Evolutionary conservation across 2,797 vertebrate genomes (phyloP), one percentile per base, ranked within the genome.

Genomic region (Neopelma chrysocephalum): DNA sequence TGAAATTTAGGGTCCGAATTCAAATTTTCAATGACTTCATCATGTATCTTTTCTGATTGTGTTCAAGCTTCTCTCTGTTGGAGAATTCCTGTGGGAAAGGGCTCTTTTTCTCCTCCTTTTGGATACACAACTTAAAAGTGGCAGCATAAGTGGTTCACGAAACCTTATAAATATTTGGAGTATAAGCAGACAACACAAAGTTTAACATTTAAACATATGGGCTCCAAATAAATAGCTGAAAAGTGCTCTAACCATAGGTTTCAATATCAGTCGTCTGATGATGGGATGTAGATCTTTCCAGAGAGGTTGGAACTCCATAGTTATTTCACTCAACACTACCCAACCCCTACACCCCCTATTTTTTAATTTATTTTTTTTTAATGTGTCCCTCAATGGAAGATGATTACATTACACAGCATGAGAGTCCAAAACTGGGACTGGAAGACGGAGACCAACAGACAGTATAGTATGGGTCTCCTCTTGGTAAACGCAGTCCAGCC

Each of bases 171-270:
- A 96, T 97, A 97, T 95, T 96, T 97, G 96, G 97, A 96, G 69
- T 75, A 89, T 62, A 96, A 96, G 94, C 94, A 98, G 96, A 88
- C 68, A 82, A 94, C 90, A 94, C 15, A 18, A 97, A 97, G 88
- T 97, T 97, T 96, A 97, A 95, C 93, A 94, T 95, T 96, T 97
- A 96, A 97, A 93, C 95, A 96, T 5, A 88, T 94, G 93, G 88
- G 82, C 89, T 97, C 95, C 93, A 97, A 96, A 97, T 89, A 96
- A 97, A 95, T 96, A 96, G 94, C 86, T 96, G 96, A 92, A 97
- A 98, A 98, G 97, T 97, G 93, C 93, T 96, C 90, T 98, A 98
- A 98, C 96, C 94, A 96, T 86, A 96, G 97, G 97, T 96, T 98
- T 97, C 92, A 96, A 92, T 97, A 98, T 97, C 97, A 97, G 84